Conservation (phyloP, 2,888 invertebrate species). For the Hedya salicella region DNA sequence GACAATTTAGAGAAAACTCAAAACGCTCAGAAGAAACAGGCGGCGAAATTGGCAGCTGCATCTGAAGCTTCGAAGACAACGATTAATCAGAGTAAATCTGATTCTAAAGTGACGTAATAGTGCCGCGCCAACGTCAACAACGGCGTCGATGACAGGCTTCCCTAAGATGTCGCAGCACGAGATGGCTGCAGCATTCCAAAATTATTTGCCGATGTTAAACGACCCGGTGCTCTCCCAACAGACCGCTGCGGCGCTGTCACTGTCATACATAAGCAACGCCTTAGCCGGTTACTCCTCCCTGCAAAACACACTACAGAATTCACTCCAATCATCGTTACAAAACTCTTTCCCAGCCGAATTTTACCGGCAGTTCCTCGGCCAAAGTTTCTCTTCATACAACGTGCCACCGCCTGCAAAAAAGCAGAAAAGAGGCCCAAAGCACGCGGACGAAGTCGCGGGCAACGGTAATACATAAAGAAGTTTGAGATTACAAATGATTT, state of each 20-base stretch:
- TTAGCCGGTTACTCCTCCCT: slow-evolving; percentile 67
- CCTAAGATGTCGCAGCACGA: slow-evolving; percentile 73
- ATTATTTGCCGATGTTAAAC: slow-evolving; percentile 70
- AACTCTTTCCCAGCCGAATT: slow-evolving; percentile 78
- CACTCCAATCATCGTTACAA: slow-evolving; percentile 64
- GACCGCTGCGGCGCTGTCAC: slow-evolving; percentile 70
- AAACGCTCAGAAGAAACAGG: slow-evolving; percentile 71
- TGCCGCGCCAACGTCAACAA: slow-evolving; percentile 46
- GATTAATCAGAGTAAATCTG: slow-evolving; percentile 54
- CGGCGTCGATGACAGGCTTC: slow-evolving; percentile 52
- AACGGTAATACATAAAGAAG: no score
- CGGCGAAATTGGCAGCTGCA: slow-evolving; percentile 55
- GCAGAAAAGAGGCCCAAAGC: slow-evolving; percentile 72
- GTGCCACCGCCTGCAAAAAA: slow-evolving; percentile 72
- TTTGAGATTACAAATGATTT: no score
- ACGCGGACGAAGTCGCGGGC: no score
- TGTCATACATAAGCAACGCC: slow-evolving; percentile 72
- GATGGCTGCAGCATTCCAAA: slow-evolving; percentile 73
- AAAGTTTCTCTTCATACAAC: slow-evolving; percentile 63
- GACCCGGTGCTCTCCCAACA: slow-evolving; percentile 71
- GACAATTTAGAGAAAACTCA: slow-evolving; percentile 71
- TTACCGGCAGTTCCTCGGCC: slow-evolving; percentile 72
- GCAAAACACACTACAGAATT: slow-evolving; percentile 65
- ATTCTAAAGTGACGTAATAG: slow-evolving; percentile 54
- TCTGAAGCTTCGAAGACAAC: slow-evolving; percentile 55